Conservation (phyloP, 1,140 invertebrate genomes). For the Lepidurus couesii region DNA sequence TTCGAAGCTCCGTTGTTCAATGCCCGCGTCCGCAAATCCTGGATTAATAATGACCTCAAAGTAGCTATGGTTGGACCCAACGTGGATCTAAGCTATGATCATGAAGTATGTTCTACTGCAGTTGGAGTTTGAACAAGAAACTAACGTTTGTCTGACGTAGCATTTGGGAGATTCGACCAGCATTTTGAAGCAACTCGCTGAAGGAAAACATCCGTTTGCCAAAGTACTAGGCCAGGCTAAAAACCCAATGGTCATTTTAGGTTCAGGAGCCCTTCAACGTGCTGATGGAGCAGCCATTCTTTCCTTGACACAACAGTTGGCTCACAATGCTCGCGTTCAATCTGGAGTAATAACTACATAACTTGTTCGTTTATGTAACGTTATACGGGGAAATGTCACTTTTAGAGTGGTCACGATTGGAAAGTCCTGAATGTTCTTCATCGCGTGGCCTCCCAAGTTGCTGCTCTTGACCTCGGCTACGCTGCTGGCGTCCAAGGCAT, state of each 20-base stretch:
- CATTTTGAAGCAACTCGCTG: slow-evolving; percentile 65
- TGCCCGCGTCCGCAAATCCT: slow-evolving; percentile 88
- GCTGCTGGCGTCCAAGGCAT: slow-evolving; percentile 66
- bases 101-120: slow-evolving; percentile 57
- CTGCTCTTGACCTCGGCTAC: slow-evolving; percentile 93
- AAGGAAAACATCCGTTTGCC: slow-evolving; percentile 67
- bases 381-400: not conserved
- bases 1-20: slow-evolving; percentile 97
- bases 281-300: slow-evolving; percentile 72
- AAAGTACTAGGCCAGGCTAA: slow-evolving; percentile 71
- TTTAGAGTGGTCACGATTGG: slow-evolving; percentile 48
- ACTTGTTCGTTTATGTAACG: not conserved
- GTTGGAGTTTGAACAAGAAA: slow-evolving; percentile 33
- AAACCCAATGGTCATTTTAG: slow-evolving; percentile 85
- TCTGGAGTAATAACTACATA: slow-evolving; percentile 43
- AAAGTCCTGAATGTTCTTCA: slow-evolving; percentile 87
- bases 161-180: slow-evolving; percentile 74
- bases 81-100: slow-evolving; percentile 89
- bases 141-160: slow-evolving; percentile 46
- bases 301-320: slow-evolving; percentile 64
- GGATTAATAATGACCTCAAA: slow-evolving; percentile 75
- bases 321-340: slow-evolving; percentile 45
- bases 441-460: slow-evolving; percentile 85
- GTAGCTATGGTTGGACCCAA: slow-evolving; percentile 77
- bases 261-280: slow-evolving; percentile 72